Evolutionary conservation across 2,888 invertebrate species (phyloP).

Genomic region (Cephalotes varians): DNA sequence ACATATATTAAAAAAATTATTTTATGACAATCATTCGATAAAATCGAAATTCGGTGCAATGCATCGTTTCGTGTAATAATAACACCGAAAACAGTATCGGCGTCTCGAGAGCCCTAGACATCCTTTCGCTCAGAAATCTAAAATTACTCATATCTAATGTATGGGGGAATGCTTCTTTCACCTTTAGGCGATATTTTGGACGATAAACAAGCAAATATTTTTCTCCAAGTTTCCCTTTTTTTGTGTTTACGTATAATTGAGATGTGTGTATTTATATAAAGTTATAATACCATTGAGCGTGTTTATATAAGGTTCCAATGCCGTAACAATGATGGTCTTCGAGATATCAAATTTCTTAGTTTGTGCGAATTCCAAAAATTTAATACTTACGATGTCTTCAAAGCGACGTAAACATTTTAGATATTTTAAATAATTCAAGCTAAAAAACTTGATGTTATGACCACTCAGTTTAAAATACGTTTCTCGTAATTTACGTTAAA

Average conservation of each 20-base stretch:
- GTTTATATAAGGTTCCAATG: neutral
- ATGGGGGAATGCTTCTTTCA: constrained; percentile 30
- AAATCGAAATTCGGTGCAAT: constrained; percentile 7
- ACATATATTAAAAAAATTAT: neutral
- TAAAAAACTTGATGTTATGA: neutral
- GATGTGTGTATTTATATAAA: neutral
- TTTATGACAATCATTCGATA: neutral
- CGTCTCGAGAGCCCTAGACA: constrained; percentile 49
- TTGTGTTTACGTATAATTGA: neutral
- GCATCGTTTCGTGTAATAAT: neutral
- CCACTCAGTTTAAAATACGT: neutral
- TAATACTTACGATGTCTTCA: neutral
- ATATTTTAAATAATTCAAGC: neutral
- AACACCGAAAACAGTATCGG: constrained; percentile 16
- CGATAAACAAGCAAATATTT: neutral
- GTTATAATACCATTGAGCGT: constrained; percentile 7
- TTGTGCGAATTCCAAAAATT: constrained; percentile 20
- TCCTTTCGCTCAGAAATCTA: constrained; percentile 47
- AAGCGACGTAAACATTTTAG: neutral
- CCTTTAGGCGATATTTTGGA: constrained; percentile 1
- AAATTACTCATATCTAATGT: constrained; percentile 48
- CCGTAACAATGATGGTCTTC: neutral
- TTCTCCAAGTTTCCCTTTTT: neutral
- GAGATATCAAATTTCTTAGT: constrained; percentile 18
- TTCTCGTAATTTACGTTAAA: neutral